Percentiles rank a stretch among this genome's conserved stretches.
These are phyloP conservation scores for Corythaixoides concolor DNA, from an alignment of 2,113 vertebrate species.

Conservation along the genomic window DNA sequence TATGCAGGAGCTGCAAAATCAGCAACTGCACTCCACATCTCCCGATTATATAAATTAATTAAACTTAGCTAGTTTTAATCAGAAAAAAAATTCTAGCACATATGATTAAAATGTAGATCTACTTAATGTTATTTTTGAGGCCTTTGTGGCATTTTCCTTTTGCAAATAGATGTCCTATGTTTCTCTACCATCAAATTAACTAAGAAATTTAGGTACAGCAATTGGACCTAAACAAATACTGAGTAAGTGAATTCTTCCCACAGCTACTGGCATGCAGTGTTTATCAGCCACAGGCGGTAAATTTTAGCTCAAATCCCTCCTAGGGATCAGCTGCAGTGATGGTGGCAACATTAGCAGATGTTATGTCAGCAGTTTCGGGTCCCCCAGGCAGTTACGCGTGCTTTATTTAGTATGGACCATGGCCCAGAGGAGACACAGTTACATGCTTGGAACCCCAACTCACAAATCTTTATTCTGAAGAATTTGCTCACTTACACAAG, in stretches of 20 bases:
- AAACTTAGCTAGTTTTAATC: neutral
- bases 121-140: neutral
- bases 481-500: neutral
- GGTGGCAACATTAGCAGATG: neutral
- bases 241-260: neutral
- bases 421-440: neutral
- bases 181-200: neutral
- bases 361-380: neutral
- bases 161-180: neutral
- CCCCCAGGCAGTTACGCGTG: fast-evolving
- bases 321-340: neutral
- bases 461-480: neutral
- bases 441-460: neutral
- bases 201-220: neutral
- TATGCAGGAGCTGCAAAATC: slow-evolving; percentile 21
- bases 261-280: neutral
- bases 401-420: neutral
- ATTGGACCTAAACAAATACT: neutral
- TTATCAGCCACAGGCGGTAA: neutral
- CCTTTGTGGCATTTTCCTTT: neutral
- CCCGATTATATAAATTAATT: slow-evolving; percentile 10
- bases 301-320: neutral
- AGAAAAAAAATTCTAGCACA: neutral
- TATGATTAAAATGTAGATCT: neutral
- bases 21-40: neutral